phyloP scores from a whole-genome alignment of 2,113 vertebrate genomes.

The Labeo rohita region DNA sequence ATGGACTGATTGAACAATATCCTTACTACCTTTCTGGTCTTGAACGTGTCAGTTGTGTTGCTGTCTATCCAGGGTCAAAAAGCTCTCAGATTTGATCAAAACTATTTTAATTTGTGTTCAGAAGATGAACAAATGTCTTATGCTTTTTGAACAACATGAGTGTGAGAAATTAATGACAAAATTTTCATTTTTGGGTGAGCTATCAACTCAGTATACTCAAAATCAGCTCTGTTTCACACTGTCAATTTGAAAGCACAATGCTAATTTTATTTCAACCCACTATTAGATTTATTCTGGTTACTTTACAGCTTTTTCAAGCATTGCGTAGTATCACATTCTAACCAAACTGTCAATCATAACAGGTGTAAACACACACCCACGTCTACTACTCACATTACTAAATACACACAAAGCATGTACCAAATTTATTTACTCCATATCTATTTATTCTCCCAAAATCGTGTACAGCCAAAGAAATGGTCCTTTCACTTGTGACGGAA shows the following conservation, averaged over 20 bases:
- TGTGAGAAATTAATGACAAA: too few species aligned
- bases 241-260: not conserved
- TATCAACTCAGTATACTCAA: too few species aligned
- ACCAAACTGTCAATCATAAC: not conserved
- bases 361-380: constrained; percentile 6
- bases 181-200: too few species aligned
- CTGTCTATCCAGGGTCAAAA: too few species aligned
- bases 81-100: too few species aligned
- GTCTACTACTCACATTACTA: not conserved
- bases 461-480: not conserved
- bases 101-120: too few species aligned
- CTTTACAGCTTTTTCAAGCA: not conserved
- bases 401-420: not conserved
- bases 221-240: not conserved
- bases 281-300: not conserved
- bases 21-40: too few species aligned
- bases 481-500: constrained; percentile 12
- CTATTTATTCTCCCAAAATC: not conserved
- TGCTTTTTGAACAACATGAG: too few species aligned
- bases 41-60: too few species aligned
- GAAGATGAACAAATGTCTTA: too few species aligned
- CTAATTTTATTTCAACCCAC: not conserved
- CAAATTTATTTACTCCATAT: not conserved
- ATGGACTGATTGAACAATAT: too few species aligned
- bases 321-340: constrained; percentile 8